phyloP scores from a whole-genome alignment of 2,888 invertebrate genomes.

The Archaeoteleia sp. region DNA sequence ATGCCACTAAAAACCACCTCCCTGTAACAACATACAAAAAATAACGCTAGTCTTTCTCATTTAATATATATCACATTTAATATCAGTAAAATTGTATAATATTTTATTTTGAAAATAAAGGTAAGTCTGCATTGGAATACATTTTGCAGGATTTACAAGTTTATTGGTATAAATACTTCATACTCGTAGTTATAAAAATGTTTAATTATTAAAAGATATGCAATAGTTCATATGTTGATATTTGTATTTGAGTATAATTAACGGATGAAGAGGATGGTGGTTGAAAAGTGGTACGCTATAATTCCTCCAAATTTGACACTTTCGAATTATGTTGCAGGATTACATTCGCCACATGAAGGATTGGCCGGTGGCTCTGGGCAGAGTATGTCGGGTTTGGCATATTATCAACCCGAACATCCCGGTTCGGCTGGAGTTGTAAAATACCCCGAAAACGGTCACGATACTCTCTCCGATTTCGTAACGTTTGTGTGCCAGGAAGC shows the following conservation, averaged over 20 bases:
- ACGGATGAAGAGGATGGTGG: conserved; percentile 63
- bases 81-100: not conserved
- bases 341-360: conserved; percentile 76
- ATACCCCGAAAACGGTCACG: conserved; percentile 91
- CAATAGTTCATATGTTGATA: conserved; percentile 2
- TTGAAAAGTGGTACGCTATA: conserved; percentile 55
- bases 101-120: not conserved
- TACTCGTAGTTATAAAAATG: no score
- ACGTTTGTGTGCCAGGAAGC: conserved; percentile 98
- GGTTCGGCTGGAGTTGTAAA: conserved; percentile 76
- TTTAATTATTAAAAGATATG: not conserved
- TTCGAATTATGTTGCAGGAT: conserved; percentile 71
- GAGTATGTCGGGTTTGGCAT: conserved; percentile 75
- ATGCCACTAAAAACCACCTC: conserved; percentile 47
- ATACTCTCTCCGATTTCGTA: conserved; percentile 96
- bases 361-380: conserved; percentile 77
- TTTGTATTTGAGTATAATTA: conserved; percentile 14
- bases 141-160: no score
- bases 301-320: conserved; percentile 33
- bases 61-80: conserved; percentile 9
- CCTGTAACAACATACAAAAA: conserved; percentile 11
- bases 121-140: no score
- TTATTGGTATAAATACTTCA: no score
- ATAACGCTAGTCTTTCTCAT: not conserved
- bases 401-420: conserved; percentile 78